Conservation (phyloP, 2,888 invertebrate genomes). For the Leucophora obtusa region DNA sequence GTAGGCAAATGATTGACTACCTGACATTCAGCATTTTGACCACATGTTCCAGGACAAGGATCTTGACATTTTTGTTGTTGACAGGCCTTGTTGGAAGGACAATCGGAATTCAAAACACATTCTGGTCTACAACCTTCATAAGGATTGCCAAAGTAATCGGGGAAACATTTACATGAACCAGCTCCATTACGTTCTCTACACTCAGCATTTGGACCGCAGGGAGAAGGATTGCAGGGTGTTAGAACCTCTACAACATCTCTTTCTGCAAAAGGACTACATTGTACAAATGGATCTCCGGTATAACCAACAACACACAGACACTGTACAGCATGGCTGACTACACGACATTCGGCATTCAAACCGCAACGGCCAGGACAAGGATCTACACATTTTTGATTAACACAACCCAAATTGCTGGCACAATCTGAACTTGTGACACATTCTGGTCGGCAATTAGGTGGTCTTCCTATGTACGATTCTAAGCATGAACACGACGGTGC, state of each 20-base stretch:
- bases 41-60: slow-evolving; percentile 89
- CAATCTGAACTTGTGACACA: slow-evolving; percentile 89
- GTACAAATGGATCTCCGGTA: slow-evolving; percentile 87
- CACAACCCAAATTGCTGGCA: slow-evolving; percentile 84
- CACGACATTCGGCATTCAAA: slow-evolving; percentile 85
- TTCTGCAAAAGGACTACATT: slow-evolving; percentile 80
- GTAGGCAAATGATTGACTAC: slow-evolving; percentile 86
- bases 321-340: slow-evolving; percentile 86
- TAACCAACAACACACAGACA: slow-evolving; percentile 84
- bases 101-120: slow-evolving; percentile 86
- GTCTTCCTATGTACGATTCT: slow-evolving; percentile 83
- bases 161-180: slow-evolving; percentile 85
- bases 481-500: slow-evolving; percentile 88
- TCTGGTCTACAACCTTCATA: slow-evolving; percentile 88
- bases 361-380: slow-evolving; percentile 87
- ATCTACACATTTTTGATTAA: slow-evolving; percentile 87
- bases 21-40: slow-evolving; percentile 86
- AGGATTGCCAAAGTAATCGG: slow-evolving; percentile 87
- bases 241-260: slow-evolving; percentile 78
- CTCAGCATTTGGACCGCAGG: slow-evolving; percentile 85
- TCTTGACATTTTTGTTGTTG: slow-evolving; percentile 86
- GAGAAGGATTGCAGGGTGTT: slow-evolving; percentile 82
- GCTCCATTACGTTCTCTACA: slow-evolving; percentile 84
- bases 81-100: slow-evolving; percentile 85
- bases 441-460: slow-evolving; percentile 89